These are phyloP conservation scores for Anarhynchus alexandrinus DNA, from an alignment of 2,113 vertebrate species.

Conservation along the genomic window DNA sequence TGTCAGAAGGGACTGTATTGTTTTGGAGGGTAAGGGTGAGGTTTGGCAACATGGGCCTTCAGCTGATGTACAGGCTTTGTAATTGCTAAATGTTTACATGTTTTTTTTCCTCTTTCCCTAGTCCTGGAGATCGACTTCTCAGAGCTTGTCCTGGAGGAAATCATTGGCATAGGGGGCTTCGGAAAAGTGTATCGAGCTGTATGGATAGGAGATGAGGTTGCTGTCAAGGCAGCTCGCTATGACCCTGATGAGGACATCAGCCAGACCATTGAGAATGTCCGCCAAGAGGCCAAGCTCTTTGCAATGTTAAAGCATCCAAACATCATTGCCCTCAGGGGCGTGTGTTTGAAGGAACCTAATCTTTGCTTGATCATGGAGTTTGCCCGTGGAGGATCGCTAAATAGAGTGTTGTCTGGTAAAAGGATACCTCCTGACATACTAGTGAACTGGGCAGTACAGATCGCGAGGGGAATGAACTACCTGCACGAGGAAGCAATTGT, in stretches of 20 bases:
- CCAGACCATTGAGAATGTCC: slow-evolving; percentile 93
- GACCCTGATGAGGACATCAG: slow-evolving; percentile 93
- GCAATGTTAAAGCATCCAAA: slow-evolving; percentile 95
- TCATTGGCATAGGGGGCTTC: slow-evolving; percentile 96
- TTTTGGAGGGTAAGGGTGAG: not conserved
- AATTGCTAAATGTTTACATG: not conserved
- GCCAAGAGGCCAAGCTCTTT: slow-evolving; percentile 96
- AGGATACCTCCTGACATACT: slow-evolving; percentile 93
- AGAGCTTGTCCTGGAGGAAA: slow-evolving; percentile 92
- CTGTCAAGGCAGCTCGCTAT: slow-evolving; percentile 94
- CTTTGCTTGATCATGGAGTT: slow-evolving; percentile 97
- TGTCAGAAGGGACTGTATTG: not conserved
- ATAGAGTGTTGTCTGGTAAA: slow-evolving; percentile 91
- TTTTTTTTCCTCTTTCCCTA: slow-evolving; percentile 47
- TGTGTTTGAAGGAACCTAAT: slow-evolving; percentile 93
- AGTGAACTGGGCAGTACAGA: slow-evolving; percentile 98
- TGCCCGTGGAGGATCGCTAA: slow-evolving; percentile 91
- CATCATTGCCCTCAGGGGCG: slow-evolving; percentile 92
- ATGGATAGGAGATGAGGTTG: slow-evolving; percentile 89
- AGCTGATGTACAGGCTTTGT: not conserved
- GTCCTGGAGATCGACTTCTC: slow-evolving; percentile 93
- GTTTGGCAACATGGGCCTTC: not conserved
- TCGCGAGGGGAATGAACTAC: slow-evolving; percentile 93
- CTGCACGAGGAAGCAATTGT: slow-evolving; percentile 94
- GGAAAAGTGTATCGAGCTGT: slow-evolving; percentile 95